Evolutionary conservation across 2,888 invertebrate genomes (phyloP), one percentile per base, ranked within the genome.

Genomic region (Latrodectus elegans): DNA sequence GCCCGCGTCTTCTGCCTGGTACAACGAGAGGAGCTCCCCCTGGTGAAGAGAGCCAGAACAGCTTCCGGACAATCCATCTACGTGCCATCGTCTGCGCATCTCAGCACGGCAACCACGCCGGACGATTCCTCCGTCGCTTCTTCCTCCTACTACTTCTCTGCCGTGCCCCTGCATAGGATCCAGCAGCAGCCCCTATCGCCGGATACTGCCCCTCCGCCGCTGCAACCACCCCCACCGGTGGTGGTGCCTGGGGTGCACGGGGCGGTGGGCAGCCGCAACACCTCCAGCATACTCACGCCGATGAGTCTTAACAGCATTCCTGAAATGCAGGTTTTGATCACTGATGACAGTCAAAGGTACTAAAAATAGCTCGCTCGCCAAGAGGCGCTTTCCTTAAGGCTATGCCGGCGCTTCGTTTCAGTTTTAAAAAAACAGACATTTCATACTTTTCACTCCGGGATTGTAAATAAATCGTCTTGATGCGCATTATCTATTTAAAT

Each of bases 271-370:
- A 72, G 83, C 79, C 74, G 88, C 79, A 88, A 84, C 74, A 70
- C 83, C 55, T 84, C 83, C 53, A 84, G 84, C 76, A 71, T 88
- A 71, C 75, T 88, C 77, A 89, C 89, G 64, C 89, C 89, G 83
- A 89, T 86, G 82, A 89, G 89, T 78, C 89, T 89, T 83, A 89
- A 89, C 89, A 89, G 89, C 86, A 89, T 89, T 83, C 89, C 89
- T 11, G 89, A 89, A 73, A 89, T 86, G 83, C 89, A 89, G 76
- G 84, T 89, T 72, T 84, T 89, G 86, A 86, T 89, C 83, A 89
- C 89, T 75, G 89, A 89, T 80, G 89, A 89, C 79, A 83, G 86
- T 78, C 84, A 89, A 83, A 86, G 89, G 83, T 89, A 89, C 89
- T 89, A 82, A 88, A 70, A 49, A 72, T 51, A 38, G 15, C 65